A percentile compares a stretch with the other conserved stretches of the same genome.
Evolutionary conservation across 2,113 vertebrate species (phyloP).

Genomic region (Pangasianodon gigas): DNA sequence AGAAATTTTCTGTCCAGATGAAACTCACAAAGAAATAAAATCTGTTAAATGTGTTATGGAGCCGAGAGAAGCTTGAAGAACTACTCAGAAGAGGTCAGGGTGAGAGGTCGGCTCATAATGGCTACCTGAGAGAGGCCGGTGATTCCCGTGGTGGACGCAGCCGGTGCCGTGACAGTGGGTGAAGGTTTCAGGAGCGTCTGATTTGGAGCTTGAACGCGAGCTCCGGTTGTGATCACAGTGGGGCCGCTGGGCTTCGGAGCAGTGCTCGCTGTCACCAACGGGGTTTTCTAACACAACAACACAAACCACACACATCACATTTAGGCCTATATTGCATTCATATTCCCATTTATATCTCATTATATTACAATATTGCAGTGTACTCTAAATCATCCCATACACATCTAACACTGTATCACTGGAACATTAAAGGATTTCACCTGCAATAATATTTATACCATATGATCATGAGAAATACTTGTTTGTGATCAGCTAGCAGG

Average conservation of each 20-base stretch:
- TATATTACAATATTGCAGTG: background rate
- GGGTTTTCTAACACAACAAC: conserved; percentile 70
- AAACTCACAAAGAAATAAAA: background rate
- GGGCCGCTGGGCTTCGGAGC: conserved; percentile 47
- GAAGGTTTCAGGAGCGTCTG: conserved; percentile 46
- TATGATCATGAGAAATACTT: background rate
- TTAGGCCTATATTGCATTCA: too few relatives aligned
- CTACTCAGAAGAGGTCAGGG: background rate
- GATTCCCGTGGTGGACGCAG: conserved; percentile 63
- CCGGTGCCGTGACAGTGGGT: background rate
- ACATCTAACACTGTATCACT: background rate
- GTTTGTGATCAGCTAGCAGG: background rate
- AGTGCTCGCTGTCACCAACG: conserved; percentile 64
- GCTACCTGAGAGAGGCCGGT: conserved; percentile 79
- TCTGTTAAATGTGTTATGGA: background rate
- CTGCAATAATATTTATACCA: background rate
- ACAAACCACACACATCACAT: background rate
- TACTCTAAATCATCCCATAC: background rate
- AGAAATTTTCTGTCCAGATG: background rate
- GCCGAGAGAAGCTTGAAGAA: background rate
- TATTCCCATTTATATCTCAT: background rate
- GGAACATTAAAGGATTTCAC: background rate
- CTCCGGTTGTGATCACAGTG: conserved; percentile 52
- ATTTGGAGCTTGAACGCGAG: conserved; percentile 44
- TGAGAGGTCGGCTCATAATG: background rate